Evolutionary conservation across 2,888 invertebrate genomes (phyloP).

Genomic region (Alviniconcha strummeri): DNA sequence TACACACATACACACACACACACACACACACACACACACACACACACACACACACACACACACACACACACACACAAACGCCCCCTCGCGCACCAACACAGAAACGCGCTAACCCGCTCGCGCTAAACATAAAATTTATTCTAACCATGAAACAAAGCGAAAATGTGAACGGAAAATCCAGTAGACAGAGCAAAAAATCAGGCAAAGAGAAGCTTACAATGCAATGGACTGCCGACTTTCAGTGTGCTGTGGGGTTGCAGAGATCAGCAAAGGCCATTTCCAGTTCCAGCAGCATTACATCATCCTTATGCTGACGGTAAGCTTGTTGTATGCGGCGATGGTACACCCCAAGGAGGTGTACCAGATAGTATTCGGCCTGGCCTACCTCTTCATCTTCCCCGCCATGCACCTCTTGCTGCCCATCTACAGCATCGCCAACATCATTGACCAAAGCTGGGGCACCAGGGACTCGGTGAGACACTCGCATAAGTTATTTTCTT

Average conservation of each 20-base stretch:
- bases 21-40: no score
- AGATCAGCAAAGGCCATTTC: conserved; percentile 44
- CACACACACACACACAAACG: no score
- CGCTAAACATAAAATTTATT: no score
- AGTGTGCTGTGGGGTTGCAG: conserved; percentile 36
- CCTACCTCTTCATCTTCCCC: conserved; percentile 59
- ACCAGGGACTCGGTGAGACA: conserved; percentile 54
- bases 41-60: no score
- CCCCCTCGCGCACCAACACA: no score
- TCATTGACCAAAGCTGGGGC: conserved; percentile 62
- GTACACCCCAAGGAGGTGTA: conserved; percentile 53
- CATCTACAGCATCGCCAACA: conserved; percentile 59
- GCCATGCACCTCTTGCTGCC: conserved; percentile 61
- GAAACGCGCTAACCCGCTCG: no score
- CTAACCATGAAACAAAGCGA: no score
- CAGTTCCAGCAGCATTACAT: conserved; percentile 58
- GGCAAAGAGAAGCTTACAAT: neutral
- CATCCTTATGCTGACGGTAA: conserved; percentile 53
- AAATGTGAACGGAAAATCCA: no score
- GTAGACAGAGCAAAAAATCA: neutral
- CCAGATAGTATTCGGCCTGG: conserved; percentile 52
- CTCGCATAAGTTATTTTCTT: neutral
- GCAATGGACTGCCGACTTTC: no score
- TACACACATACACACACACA: no score
- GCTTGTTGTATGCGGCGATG: conserved; percentile 53